These are phyloP conservation scores for Altica lythri DNA, from an alignment of 2,888 invertebrate genomes.

Conservation along the genomic window DNA sequence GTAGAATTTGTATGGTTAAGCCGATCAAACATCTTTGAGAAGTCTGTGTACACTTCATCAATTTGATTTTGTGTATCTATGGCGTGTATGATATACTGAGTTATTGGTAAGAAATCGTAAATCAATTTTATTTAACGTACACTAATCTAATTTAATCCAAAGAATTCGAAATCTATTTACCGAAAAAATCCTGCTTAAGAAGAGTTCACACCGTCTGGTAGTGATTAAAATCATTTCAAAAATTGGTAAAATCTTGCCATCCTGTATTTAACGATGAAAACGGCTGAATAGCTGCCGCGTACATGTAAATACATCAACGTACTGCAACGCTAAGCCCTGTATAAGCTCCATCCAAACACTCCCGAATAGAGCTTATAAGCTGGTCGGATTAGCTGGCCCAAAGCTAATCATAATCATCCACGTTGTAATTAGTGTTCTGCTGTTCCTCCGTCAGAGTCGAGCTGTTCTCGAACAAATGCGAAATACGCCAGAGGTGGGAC, in stretches of 20 bases:
- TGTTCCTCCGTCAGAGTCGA: slow-evolving; percentile 23
- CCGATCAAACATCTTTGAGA: too few species aligned
- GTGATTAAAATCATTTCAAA: not conserved
- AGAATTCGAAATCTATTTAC: too few species aligned
- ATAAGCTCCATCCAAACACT: slow-evolving; percentile 55
- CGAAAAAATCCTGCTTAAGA: too few species aligned
- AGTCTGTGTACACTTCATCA: too few species aligned
- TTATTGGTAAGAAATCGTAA: too few species aligned
- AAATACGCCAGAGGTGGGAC: slow-evolving; percentile 10
- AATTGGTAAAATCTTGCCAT: not conserved
- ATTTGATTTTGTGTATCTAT: too few species aligned
- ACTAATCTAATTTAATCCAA: too few species aligned
- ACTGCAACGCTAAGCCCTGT: slow-evolving; percentile 48
- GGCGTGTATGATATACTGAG: too few species aligned
- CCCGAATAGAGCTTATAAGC: slow-evolving; percentile 55
- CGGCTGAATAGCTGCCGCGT: slow-evolving; percentile 22
- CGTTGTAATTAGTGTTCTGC: slow-evolving; percentile 52
- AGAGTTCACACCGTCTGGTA: too few species aligned
- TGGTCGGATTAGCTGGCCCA: slow-evolving; percentile 55
- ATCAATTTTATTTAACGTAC: too few species aligned
- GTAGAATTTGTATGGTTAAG: too few species aligned
- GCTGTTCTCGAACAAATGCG: slow-evolving; percentile 17
- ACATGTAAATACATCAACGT: slow-evolving; percentile 50
- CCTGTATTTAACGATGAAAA: slow-evolving; percentile 20
- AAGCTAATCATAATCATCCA: slow-evolving; percentile 58